A percentile compares a stretch with the other conserved stretches of the same genome.
Conservation (phyloP, 2,888 invertebrate species). For the Sisyra nigra region DNA sequence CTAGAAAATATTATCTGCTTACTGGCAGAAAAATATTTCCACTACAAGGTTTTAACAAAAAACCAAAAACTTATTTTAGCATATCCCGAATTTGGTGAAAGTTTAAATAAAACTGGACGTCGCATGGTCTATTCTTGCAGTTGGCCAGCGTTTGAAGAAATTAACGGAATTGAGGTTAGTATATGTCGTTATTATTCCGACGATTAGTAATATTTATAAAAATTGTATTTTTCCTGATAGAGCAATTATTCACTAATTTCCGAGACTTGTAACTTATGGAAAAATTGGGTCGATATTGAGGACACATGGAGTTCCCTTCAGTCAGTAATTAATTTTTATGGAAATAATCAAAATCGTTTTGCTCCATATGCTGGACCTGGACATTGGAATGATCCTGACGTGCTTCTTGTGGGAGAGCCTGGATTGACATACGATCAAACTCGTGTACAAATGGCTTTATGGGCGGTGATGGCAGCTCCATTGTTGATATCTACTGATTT, state of each 20-base stretch:
- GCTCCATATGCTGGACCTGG: conserved; percentile 38
- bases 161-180: conserved; percentile 32
- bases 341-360: conserved; percentile 34
- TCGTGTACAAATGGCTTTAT: conserved; percentile 51
- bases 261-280: conserved; percentile 39
- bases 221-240: conserved; percentile 19
- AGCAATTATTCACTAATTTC: conserved; percentile 34
- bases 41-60: too few relatives aligned
- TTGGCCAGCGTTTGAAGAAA: conserved; percentile 67
- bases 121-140: conserved; percentile 70
- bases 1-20: too few relatives aligned
- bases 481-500: conserved; percentile 50
- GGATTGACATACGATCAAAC: conserved; percentile 43
- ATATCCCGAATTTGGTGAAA: conserved; percentile 51
- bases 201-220: too few relatives aligned
- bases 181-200: too few relatives aligned
- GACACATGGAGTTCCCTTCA: conserved; percentile 37
- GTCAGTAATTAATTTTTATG: conserved; percentile 37
- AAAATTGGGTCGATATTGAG: conserved; percentile 40
- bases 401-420: conserved; percentile 38
- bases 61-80: too few relatives aligned
- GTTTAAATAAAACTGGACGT: conserved; percentile 56
- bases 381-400: conserved; percentile 48
- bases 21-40: too few relatives aligned
- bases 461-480: conserved; percentile 52